A percentile compares a stretch with the other conserved stretches of the same genome.
Evolutionary conservation across 2,797 vertebrate genomes (phyloP).

Genomic region (Gastrophryne carolinensis): DNA sequence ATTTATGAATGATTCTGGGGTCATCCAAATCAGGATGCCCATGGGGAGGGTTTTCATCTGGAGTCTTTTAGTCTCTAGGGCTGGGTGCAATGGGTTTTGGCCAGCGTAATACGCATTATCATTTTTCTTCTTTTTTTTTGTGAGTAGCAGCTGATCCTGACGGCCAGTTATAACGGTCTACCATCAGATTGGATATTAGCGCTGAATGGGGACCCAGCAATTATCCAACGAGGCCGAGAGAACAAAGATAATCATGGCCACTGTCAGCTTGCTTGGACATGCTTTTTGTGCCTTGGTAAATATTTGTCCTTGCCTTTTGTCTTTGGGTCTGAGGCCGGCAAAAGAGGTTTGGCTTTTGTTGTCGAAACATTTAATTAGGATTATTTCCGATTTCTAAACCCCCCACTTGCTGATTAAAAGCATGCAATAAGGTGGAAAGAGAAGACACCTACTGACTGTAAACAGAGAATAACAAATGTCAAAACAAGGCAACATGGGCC

Average conservation of each 20-base stretch:
- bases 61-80: too few relatives aligned
- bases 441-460: constrained; percentile 53
- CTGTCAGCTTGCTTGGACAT: constrained; percentile 63
- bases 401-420: constrained; percentile 57
- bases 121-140: too few relatives aligned
- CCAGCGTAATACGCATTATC: background rate
- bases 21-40: too few relatives aligned
- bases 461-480: constrained; percentile 57
- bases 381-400: constrained; percentile 66
- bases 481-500: constrained; percentile 47
- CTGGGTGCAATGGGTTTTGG: too few relatives aligned
- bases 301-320: constrained; percentile 83
- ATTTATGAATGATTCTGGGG: too few relatives aligned
- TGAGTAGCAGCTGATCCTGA: constrained; percentile 39
- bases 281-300: constrained; percentile 87
- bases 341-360: constrained; percentile 58
- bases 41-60: too few relatives aligned
- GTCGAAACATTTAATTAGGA: constrained; percentile 74
- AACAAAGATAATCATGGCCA: constrained; percentile 69
- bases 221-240: constrained; percentile 59
- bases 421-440: constrained; percentile 43
- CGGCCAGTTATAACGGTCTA: constrained; percentile 44
- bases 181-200: constrained; percentile 46
- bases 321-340: constrained; percentile 63
- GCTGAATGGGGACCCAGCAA: constrained; percentile 56